These are phyloP conservation scores for Manis pentadactyla DNA, from an alignment of 2,797 vertebrate genomes.

Conservation along the genomic window DNA sequence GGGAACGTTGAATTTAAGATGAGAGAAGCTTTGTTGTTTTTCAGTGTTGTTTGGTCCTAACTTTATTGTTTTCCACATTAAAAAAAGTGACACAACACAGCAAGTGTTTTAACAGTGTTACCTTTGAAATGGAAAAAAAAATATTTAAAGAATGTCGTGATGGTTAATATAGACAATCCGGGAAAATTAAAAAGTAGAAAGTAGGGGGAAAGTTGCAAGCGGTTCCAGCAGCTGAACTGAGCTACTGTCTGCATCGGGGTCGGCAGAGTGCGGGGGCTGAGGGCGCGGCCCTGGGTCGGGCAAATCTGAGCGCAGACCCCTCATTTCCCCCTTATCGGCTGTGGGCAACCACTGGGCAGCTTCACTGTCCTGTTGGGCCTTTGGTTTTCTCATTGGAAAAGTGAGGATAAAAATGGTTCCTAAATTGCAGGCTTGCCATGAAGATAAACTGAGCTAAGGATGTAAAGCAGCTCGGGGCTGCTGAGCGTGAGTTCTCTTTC, in stretches of 20 bases:
- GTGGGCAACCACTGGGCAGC: not conserved
- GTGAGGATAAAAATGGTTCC: not conserved
- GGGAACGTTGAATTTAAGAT: not conserved
- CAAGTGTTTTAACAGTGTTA: not conserved
- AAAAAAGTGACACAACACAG: not conserved
- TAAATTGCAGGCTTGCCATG: not conserved
- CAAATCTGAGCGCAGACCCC: not conserved
- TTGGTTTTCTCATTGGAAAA: not conserved
- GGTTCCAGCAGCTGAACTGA: not conserved
- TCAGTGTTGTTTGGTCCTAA: not conserved
- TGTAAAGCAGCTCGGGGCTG: not conserved
- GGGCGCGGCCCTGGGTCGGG: not conserved
- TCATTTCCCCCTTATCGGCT: not conserved
- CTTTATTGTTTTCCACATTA: not conserved
- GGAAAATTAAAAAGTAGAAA: not conserved
- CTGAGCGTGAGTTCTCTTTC: not conserved
- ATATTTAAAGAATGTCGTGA: not conserved
- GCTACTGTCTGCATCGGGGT: not conserved
- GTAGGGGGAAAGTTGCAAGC: not conserved
- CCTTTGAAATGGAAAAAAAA: not conserved
- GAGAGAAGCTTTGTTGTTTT: not conserved
- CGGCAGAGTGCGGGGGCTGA: rapidly evolving
- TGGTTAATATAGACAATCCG: not conserved
- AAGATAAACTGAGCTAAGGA: not conserved
- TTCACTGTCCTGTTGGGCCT: not conserved